These are phyloP conservation scores for Perognathus longimembris DNA, from an alignment of 2,113 vertebrate species.

Conservation along the genomic window DNA sequence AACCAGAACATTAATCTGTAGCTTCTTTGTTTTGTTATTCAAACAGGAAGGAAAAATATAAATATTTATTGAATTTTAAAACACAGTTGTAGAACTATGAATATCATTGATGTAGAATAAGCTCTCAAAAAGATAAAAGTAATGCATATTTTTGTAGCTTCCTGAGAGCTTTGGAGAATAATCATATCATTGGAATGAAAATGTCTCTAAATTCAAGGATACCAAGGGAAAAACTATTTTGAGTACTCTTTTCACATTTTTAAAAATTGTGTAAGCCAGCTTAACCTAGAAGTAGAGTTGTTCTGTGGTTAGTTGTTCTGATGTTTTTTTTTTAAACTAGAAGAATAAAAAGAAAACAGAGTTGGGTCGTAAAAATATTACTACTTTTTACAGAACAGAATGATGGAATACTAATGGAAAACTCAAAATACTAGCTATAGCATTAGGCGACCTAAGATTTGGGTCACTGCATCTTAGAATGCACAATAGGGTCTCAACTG, in stretches of 20 bases:
- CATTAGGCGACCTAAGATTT: too few relatives aligned
- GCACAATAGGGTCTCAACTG: too few relatives aligned
- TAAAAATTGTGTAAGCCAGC: background rate
- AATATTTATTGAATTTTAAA: background rate
- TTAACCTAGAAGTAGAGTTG: background rate
- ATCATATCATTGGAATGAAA: background rate
- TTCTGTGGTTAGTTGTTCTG: background rate
- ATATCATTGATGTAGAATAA: background rate
- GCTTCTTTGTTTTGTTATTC: background rate
- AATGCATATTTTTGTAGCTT: background rate
- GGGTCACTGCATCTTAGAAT: too few relatives aligned
- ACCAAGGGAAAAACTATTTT: background rate
- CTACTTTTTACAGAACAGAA: too few relatives aligned
- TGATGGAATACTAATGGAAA: too few relatives aligned
- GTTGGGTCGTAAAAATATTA: too few relatives aligned
- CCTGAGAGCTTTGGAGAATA: background rate
- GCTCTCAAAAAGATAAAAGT: background rate
- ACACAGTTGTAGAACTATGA: background rate
- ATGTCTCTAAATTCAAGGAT: background rate
- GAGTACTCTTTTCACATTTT: background rate
- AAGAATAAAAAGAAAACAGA: too few relatives aligned
- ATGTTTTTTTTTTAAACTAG: too few relatives aligned
- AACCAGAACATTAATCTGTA: conserved; percentile 6
- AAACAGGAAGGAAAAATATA: background rate
- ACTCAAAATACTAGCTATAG: too few relatives aligned